Base-by-base conservation (phyloP, 2,113 vertebrate species). In the Phyllopteryx taeniolatus region DNA sequence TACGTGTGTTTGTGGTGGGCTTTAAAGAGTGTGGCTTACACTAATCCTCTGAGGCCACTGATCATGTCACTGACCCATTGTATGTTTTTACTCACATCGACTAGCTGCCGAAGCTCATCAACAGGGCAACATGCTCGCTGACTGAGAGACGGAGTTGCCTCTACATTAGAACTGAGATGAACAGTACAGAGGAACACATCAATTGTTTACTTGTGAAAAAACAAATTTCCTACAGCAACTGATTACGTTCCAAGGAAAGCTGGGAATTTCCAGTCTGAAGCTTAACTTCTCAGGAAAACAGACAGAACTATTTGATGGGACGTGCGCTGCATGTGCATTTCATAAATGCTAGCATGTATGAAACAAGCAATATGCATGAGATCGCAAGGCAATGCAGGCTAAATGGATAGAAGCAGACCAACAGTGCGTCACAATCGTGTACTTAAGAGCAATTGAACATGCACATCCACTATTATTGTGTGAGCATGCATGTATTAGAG, bases 341-440 rank as follows among this genome's bases (percentile, higher is more conserved):
- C 27, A 27, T 27, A 27, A 5, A 27, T 20, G n/a, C 35, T 47
- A 67, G 64, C 17, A 27, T 64, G 61, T n/a, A 12, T 65, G 43
- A 14, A 44, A 46, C 2, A 65, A 46, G n/a, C 22, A 66, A 11
- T 6, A 14, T 27, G 62, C 1, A 27, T 73, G 67, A 59, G 76
- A 71, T 84, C 77, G 78, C 75, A 68, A 75, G 80, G 71, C 77
- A 77, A 62, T 20, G 51, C n/a, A 0, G 66, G 42, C 73, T 87
- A 78, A 89, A 75, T 80, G 83, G 86, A 88, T 85, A 81, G 66
- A 62, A 78, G 13, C 64, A 51, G 49, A 77, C 68, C 62, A 62
- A 14, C 75, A 13, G 72, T 53, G 33, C 76, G 82, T 60, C 59
- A 71, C 67, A 73, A 46, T 27, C 5, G 63, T 44, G n/a, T 1